Conservation (phyloP, 2,113 vertebrate genomes). For the Rutilus rutilus region DNA sequence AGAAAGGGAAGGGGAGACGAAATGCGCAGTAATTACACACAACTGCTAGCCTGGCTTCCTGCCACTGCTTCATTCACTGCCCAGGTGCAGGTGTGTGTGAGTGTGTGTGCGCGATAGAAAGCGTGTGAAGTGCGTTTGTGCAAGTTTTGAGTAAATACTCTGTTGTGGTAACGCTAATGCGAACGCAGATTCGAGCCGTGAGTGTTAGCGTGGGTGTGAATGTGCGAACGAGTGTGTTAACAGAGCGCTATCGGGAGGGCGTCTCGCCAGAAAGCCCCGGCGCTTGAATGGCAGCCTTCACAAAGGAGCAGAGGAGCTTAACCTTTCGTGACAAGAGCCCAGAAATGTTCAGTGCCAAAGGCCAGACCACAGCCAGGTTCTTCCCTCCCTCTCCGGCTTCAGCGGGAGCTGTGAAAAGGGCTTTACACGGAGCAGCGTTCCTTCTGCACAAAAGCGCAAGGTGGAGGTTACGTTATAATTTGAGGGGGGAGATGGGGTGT, state of each 20-base stretch:
- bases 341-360: conserved; percentile 60
- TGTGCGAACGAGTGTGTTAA: conserved; percentile 61
- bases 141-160: conserved; percentile 52
- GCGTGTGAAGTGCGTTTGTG: conserved; percentile 51
- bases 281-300: conserved; percentile 69
- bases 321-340: conserved; percentile 70
- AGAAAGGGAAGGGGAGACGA: conserved; percentile 62
- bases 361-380: conserved; percentile 56
- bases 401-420: conserved; percentile 65
- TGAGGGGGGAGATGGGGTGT: conserved; percentile 55
- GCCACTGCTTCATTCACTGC: conserved; percentile 85
- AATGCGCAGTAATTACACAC: conserved; percentile 86
- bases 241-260: conserved; percentile 68
- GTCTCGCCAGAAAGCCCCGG: conserved; percentile 53
- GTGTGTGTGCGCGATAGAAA: conserved; percentile 12
- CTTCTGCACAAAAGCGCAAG: conserved; percentile 71
- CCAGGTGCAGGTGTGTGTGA: conserved; percentile 58
- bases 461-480: conserved; percentile 76
- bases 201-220: conserved; percentile 62
- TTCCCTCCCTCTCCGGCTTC: conserved; percentile 48
- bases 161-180: conserved; percentile 44
- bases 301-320: conserved; percentile 71
- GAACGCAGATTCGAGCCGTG: conserved; percentile 33
- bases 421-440: conserved; percentile 69
- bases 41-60: conserved; percentile 80